phyloP scores from a whole-genome alignment of 1,140 invertebrate species.

The Drosophila oshimai region DNA sequence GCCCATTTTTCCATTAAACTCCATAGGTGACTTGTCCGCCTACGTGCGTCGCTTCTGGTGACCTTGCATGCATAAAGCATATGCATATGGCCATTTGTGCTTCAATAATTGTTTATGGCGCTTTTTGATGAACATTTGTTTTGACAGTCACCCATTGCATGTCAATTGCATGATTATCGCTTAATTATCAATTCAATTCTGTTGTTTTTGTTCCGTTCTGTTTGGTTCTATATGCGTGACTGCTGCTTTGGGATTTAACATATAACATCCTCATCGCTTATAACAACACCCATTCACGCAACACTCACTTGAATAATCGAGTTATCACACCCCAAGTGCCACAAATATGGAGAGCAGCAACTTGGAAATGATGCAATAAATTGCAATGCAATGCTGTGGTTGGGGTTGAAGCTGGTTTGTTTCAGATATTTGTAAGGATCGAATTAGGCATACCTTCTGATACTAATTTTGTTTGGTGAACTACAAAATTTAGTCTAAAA shows the following conservation, averaged over 20 bases:
- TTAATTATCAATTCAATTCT: slow-evolving; percentile 24
- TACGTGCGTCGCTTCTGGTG: slow-evolving; percentile 27
- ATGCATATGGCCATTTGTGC: slow-evolving; percentile 35
- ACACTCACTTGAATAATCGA: slow-evolving; percentile 22
- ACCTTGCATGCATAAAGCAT: slow-evolving; percentile 56
- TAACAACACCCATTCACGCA: slow-evolving; percentile 37
- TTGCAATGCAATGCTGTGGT: slow-evolving; percentile 38
- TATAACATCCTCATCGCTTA: neutral
- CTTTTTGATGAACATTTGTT: slow-evolving; percentile 58
- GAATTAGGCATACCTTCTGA: neutral
- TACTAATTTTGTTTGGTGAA: fast-evolving
- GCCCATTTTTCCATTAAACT: neutral
- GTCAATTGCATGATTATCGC: slow-evolving; percentile 70
- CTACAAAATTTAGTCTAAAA: too few species aligned
- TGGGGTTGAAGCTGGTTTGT: slow-evolving; percentile 41
- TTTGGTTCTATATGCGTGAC: slow-evolving; percentile 36
- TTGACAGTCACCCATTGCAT: slow-evolving; percentile 60
- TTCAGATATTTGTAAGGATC: neutral
- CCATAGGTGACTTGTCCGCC: slow-evolving; percentile 9
- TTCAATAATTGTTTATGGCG: slow-evolving; percentile 48
- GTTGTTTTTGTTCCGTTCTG: slow-evolving; percentile 22
- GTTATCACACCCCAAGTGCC: slow-evolving; percentile 44
- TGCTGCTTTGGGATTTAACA: slow-evolving; percentile 6
- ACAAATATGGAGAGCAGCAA: slow-evolving; percentile 44
- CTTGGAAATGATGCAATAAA: slow-evolving; percentile 61